phyloP scores from a whole-genome alignment of 2,888 invertebrate species.

The Pheosia gnoma region DNA sequence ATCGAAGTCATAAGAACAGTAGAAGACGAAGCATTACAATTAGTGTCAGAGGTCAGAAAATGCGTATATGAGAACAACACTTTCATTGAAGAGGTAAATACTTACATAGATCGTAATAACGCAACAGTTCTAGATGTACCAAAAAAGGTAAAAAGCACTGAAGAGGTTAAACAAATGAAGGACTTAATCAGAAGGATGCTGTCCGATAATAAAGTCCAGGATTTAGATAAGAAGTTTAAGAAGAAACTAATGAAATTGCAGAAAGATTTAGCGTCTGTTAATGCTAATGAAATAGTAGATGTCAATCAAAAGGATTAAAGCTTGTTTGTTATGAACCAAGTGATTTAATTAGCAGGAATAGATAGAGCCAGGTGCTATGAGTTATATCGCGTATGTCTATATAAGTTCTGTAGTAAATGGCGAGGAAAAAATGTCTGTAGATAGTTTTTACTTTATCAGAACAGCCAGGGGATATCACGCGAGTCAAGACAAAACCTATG shows the following conservation, averaged over 20 bases:
- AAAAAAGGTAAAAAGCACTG: conserved; percentile 14
- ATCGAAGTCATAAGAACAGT: conserved; percentile 73
- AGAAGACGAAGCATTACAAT: conserved; percentile 66
- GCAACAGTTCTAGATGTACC: conserved; percentile 65
- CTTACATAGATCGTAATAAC: conserved; percentile 59
- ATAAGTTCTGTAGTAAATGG: no score
- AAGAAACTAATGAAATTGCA: conserved; percentile 52
- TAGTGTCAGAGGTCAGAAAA: conserved; percentile 52
- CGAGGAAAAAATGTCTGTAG: no score
- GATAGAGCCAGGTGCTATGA: neutral
- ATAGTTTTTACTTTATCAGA: no score
- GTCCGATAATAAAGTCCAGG: conserved; percentile 40
- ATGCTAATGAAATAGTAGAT: conserved; percentile 43
- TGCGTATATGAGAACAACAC: conserved; percentile 57
- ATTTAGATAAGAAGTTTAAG: conserved; percentile 51
- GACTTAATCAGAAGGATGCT: conserved; percentile 60
- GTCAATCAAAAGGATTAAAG: conserved; percentile 25
- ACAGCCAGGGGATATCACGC: no score
- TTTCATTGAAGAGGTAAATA: conserved; percentile 36
- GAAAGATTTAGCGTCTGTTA: conserved; percentile 46
- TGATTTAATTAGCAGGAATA: neutral
- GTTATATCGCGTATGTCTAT: no score
- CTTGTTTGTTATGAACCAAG: neutral
- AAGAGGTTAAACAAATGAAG: conserved; percentile 50
- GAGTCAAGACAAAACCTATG: no score